These are phyloP conservation scores for Lagopus leucura DNA, from an alignment of 2,113 vertebrate genomes.

Conservation along the genomic window DNA sequence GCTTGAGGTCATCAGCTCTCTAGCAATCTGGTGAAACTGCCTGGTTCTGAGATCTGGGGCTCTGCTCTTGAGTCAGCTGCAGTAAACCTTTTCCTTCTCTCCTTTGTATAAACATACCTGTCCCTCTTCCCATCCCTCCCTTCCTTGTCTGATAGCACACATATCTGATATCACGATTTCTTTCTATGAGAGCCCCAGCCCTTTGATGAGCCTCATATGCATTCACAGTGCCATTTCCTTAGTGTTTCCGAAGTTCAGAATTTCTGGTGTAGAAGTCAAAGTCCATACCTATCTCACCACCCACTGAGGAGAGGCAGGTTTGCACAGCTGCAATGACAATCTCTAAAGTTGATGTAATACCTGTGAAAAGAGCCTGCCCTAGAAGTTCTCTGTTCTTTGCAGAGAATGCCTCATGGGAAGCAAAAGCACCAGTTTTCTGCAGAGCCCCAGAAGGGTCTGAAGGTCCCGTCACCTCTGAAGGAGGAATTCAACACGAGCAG, in stretches of 20 bases:
- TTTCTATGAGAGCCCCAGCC: background rate
- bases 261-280: background rate
- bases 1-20: background rate
- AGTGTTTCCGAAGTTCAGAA: background rate
- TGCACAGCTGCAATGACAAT: background rate
- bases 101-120: background rate
- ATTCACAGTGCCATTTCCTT: background rate
- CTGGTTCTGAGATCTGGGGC: background rate
- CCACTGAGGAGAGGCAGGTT: background rate
- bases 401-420: background rate
- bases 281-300: fast-evolving
- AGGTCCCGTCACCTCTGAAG: background rate
- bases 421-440: background rate
- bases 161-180: background rate
- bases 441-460: background rate
- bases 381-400: background rate
- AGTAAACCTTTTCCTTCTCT: background rate
- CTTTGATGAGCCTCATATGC: background rate
- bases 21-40: background rate
- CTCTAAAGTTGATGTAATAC: background rate
- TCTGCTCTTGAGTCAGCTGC: background rate
- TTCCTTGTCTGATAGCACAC: background rate
- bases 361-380: background rate
- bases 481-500: background rate
- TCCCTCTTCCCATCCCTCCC: background rate